Evolutionary conservation across 1,140 invertebrate genomes (phyloP).

Genomic region (Trinorchestia longiramus): DNA sequence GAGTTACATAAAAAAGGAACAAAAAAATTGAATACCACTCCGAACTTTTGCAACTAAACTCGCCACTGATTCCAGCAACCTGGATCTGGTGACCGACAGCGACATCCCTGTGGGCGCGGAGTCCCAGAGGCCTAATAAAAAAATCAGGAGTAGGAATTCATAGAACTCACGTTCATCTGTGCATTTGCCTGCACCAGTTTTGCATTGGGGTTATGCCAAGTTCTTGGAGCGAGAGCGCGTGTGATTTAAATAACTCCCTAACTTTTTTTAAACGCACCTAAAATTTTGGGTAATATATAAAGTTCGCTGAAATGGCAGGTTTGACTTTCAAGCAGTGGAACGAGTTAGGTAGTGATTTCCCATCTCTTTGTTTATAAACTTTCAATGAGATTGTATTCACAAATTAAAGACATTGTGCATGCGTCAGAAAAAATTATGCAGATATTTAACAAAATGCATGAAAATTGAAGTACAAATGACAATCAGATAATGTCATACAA

Average conservation of each 20-base stretch:
- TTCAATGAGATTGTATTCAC: background rate
- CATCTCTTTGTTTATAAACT: background rate
- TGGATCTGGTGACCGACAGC: background rate
- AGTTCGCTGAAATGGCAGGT: background rate
- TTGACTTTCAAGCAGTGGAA: background rate
- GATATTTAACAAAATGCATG: background rate
- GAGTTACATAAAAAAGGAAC: background rate
- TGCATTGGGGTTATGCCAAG: background rate
- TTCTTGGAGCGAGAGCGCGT: background rate
- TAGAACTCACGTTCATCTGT: background rate
- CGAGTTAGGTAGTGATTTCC: background rate
- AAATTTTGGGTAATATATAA: background rate
- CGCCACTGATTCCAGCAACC: background rate
- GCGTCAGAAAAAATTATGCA: background rate
- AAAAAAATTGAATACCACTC: background rate
- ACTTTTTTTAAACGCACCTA: background rate
- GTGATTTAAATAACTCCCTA: background rate
- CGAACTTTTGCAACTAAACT: background rate
- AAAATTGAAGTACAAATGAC: background rate
- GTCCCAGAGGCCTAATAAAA: background rate
- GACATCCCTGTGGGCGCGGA: background rate
- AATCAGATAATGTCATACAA: background rate
- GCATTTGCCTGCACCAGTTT: background rate
- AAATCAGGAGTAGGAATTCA: background rate
- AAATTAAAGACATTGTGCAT: background rate